Conservation (phyloP, 2,888 invertebrate species). For the Oscheius onirici region DNA sequence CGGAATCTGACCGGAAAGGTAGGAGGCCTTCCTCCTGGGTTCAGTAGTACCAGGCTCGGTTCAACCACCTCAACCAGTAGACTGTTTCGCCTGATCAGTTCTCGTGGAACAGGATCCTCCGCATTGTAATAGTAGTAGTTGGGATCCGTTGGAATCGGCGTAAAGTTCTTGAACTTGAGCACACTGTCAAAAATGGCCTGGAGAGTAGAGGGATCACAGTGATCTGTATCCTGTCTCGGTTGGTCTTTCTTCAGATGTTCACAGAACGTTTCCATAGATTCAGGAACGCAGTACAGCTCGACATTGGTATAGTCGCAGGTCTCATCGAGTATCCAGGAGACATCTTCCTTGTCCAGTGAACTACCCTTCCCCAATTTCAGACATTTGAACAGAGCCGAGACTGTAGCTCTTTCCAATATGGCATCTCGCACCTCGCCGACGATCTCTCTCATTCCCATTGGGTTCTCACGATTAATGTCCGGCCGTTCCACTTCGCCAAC, state of each 20-base stretch:
- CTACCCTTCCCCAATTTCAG: conserved; percentile 24
- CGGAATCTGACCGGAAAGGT: too few relatives aligned
- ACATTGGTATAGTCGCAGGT: conserved; percentile 35
- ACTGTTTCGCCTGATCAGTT: conserved; percentile 4
- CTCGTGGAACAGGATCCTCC: not conserved
- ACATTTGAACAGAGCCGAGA: conserved; percentile 6
- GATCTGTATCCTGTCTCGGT: conserved; percentile 7
- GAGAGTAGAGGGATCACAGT: conserved; percentile 42
- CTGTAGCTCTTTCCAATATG: conserved; percentile 13
- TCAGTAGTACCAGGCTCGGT: too few relatives aligned
- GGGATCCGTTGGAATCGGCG: conserved; percentile 32
- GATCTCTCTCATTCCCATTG: conserved; percentile 3
- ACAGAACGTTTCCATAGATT: conserved; percentile 40
- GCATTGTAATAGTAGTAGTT: conserved; percentile 39
- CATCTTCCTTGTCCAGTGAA: conserved; percentile 33
- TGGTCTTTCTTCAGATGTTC: conserved; percentile 34
- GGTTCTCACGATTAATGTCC: not conserved
- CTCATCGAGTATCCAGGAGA: conserved; percentile 34
- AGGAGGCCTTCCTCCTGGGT: not conserved
- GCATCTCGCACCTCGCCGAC: not conserved
- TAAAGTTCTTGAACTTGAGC: conserved; percentile 34
- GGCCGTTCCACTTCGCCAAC: not conserved
- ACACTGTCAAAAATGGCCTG: conserved; percentile 39
- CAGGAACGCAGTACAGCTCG: conserved; percentile 40
- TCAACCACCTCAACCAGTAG: not conserved